Base-by-base conservation (phyloP, 2,797 vertebrate species). In the Ambastaia sidthimunki region DNA sequence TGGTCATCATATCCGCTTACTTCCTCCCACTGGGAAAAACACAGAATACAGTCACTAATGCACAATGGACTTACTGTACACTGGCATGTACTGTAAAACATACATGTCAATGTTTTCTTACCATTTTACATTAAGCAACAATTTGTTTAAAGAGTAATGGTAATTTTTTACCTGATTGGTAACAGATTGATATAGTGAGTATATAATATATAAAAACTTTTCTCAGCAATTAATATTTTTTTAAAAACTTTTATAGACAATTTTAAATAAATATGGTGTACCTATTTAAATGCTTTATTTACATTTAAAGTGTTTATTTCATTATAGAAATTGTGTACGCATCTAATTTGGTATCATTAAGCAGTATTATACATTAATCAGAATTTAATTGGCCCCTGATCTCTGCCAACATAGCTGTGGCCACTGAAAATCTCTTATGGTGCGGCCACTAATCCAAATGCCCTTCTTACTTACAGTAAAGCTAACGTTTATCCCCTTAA, bases 1-100 rank as follows among this genome's bases (percentile, higher is more conserved):
- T 94, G 95, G 91, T 98, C 97, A 0, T 99, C 98, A 0, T 99
- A 98, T 86, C 98, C 98, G 0, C 98, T 99, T 55, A 99, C 98
- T 89, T 99, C 98, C 92, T 99, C 98, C 98, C 98, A 99, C 98
- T 99, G 93, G 0, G 16, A 72, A 74, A 37, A 25, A 1, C 5
- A 73, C 28, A 71, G 66, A 63, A 71, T 7, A 34, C 59, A 2
- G 31, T 71, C 59, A 71, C 28, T 63, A 19, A 63, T 37, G 54
- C 54, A 60, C 55, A 62, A 23, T 52, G 7, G 47, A 28, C 19
- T 41, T 25, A 37, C 13, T 62, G n/a, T 47, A 34, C 21, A 78
- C 48, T 1, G 11, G 28, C 34, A n/a, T 28, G 28, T 28, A 28
- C 2, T 28, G 28, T 28, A 28, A n/a, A n/a, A n/a, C n/a, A n/a